Base-by-base conservation (phyloP, 2,113 vertebrate genomes). In the Nasalis larvatus region DNA sequence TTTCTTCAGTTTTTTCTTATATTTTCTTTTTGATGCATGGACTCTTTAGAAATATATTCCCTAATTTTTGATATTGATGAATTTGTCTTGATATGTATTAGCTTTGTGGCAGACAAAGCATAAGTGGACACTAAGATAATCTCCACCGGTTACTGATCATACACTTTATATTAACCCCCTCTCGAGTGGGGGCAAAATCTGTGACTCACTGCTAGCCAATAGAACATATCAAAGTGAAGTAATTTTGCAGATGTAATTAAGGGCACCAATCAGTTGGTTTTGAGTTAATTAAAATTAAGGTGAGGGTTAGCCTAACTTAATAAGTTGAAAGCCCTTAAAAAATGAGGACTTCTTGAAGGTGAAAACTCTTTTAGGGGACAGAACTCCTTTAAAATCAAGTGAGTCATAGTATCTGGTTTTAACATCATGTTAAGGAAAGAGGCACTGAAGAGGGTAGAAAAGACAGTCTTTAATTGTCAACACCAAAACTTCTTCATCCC, bases 111-210 rank as follows among this genome's bases (percentile, higher is more conserved):
- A 8, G 6, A 80, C 27, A 20, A 30, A 52, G n/a, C 12, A 20
- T 21, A 60, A 27, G 9, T 69, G 10, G 21, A 42, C 47, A 32
- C 3, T 42, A 13, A 2, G 42, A 52, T 37, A 3, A 20, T 9
- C 6, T 54, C 52, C 8, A 1, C 23, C 8, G 47, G 35, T 20
- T 42, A 25, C 8, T 71, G 2, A 4, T 1, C 37, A 10, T 40
- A 35, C 0, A 1, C 5, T 14, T 47, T 3, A 17, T 73, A 8
- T 20, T 35, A 30, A 6, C 17, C 1, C 63, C 12, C 1, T 4
- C 4, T 27, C 35, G 0, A 54, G 0, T 86, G 16, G 37, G 8
- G 1, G 30, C 16, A 7, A 37, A 0, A 23, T 1, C 12, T 58
- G 13, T 40, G 6, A 80, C 49, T 32, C 81, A 71, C 49, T 32